These are phyloP conservation scores for Diaprepes abbreviatus DNA, from an alignment of 2,888 invertebrate genomes.

Conservation along the genomic window DNA sequence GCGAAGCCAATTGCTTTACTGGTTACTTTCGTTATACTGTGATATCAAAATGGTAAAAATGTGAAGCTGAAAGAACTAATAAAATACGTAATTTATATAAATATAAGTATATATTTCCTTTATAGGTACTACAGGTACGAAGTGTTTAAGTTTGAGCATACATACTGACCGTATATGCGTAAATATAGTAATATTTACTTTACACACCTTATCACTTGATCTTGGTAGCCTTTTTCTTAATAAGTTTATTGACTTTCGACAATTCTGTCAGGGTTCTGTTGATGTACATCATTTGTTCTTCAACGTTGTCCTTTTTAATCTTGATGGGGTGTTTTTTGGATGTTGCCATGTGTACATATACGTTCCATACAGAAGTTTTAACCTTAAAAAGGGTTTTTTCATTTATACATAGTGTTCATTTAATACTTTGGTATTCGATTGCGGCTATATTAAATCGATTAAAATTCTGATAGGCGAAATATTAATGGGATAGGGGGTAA, in stretches of 20 bases:
- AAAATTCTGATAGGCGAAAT: too few relatives aligned
- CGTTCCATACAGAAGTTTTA: constrained; percentile 72
- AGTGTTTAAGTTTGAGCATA: constrained; percentile 9
- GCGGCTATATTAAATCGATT: too few relatives aligned
- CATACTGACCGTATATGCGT: background rate
- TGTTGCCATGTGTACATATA: constrained; percentile 75
- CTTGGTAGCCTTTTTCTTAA: constrained; percentile 27
- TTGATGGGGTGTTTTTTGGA: constrained; percentile 67
- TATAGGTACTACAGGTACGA: constrained; percentile 11
- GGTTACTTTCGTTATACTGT: too few relatives aligned
- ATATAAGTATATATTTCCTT: constrained; percentile 15
- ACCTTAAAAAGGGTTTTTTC: constrained; percentile 66
- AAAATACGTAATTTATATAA: too few relatives aligned
- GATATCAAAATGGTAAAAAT: too few relatives aligned
- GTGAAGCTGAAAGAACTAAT: too few relatives aligned
- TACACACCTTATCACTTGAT: background rate
- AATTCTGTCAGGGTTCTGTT: constrained; percentile 73
- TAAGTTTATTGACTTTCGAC: constrained; percentile 52
- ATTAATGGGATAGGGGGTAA: too few relatives aligned
- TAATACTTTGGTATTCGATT: too few relatives aligned
- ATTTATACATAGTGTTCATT: too few relatives aligned
- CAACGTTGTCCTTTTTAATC: constrained; percentile 70
- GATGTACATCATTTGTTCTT: constrained; percentile 74
- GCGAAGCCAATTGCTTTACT: too few relatives aligned
- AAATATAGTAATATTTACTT: background rate